Evolutionary conservation across 2,888 invertebrate species (phyloP).

Genomic region (Agelastica alni): DNA sequence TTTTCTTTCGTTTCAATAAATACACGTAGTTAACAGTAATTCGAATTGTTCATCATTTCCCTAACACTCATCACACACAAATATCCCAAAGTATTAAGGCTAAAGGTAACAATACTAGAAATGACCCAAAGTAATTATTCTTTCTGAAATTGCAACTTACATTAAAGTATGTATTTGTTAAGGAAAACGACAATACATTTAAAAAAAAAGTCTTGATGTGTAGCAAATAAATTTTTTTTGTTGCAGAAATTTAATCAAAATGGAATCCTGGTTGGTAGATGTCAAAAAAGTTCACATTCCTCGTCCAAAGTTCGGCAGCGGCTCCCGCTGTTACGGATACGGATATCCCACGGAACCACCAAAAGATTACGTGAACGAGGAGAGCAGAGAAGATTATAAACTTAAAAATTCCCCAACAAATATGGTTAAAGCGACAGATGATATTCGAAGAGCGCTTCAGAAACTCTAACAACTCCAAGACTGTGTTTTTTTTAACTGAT

Average conservation of each 20-base stretch:
- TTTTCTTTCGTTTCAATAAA: no score
- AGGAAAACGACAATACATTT: no score
- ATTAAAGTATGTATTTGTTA: no score
- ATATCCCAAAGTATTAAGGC: no score
- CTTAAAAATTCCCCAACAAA: constrained; percentile 56
- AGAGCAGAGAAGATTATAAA: constrained; percentile 61
- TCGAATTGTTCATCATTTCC: no score
- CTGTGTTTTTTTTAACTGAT: not conserved
- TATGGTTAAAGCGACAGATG: constrained; percentile 73
- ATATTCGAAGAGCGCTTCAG: constrained; percentile 74
- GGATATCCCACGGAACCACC: constrained; percentile 74
- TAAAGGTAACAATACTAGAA: no score
- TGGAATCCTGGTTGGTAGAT: constrained; percentile 86
- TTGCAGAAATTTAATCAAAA: constrained; percentile 7
- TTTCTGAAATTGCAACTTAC: no score
- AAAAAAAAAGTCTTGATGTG: no score
- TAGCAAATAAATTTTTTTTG: no score
- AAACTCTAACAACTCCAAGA: constrained; percentile 64
- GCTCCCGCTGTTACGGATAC: constrained; percentile 56
- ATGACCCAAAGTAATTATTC: no score
- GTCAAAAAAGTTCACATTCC: constrained; percentile 83
- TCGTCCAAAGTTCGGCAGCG: constrained; percentile 77
- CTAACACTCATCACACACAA: no score
- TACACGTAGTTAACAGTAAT: no score
- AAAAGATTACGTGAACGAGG: constrained; percentile 74